Percentiles rank a stretch among this genome's conserved stretches.
These are phyloP conservation scores for Didymodactylos carnosus DNA, from an alignment of 2,888 invertebrate species.

Conservation along the genomic window DNA sequence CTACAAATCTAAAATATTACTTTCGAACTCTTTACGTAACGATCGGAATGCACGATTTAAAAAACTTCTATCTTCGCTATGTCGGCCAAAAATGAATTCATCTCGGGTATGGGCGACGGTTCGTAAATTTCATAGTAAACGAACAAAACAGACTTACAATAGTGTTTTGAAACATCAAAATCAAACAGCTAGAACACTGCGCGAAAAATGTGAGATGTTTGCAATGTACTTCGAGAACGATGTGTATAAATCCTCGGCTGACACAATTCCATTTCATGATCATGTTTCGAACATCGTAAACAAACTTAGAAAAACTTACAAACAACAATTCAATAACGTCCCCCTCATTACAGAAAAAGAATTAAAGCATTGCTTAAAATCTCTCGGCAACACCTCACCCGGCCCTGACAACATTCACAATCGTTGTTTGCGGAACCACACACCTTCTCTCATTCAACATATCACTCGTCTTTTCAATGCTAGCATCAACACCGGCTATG, in stretches of 20 bases:
- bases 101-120: neutral
- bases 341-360: neutral
- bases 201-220: neutral
- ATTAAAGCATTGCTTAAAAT: neutral
- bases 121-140: neutral
- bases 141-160: neutral
- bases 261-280: neutral
- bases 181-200: neutral
- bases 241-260: neutral
- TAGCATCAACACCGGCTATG: neutral
- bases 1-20: neutral
- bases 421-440: neutral
- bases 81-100: neutral
- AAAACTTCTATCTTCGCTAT: neutral
- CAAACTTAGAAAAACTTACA: neutral
- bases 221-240: neutral
- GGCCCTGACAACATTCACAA: neutral
- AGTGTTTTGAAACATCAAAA: neutral
- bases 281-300: neutral
- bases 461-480: neutral
- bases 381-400: neutral
- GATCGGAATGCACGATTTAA: neutral
- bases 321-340: neutral
- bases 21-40: neutral
- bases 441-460: neutral